Evolutionary conservation across 2,113 vertebrate genomes (phyloP).

Genomic region (Nibea coibor): DNA sequence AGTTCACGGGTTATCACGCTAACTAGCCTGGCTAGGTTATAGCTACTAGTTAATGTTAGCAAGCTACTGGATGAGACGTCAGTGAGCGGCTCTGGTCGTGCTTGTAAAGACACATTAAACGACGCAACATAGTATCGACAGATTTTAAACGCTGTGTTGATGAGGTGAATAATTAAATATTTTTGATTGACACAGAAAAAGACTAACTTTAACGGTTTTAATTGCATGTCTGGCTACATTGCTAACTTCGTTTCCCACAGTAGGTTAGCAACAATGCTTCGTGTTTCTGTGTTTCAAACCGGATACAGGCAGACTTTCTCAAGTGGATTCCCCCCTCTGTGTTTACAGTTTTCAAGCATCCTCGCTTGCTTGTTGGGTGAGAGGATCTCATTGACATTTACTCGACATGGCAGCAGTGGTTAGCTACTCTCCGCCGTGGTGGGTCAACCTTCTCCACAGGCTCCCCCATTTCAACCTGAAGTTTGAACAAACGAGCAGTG

Average conservation of each 20-base stretch:
- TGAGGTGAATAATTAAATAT: neutral
- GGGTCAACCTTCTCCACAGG: conserved; percentile 94
- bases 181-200: neutral
- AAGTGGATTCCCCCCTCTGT: conserved; percentile 24
- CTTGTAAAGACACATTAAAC: too few species aligned
- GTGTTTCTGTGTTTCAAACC: neutral
- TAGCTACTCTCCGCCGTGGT: conserved; percentile 95
- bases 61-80: conserved; percentile 2
- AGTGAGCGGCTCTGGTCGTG: neutral
- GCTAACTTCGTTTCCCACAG: neutral
- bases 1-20: conserved; percentile 37
- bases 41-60: conserved; percentile 28
- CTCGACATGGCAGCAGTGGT: conserved; percentile 90
- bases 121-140: too few species aligned
- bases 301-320: conserved; percentile 34
- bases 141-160: neutral
- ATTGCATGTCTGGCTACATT: neutral
- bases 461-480: conserved; percentile 92
- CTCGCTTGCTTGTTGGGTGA: conserved; percentile 23
- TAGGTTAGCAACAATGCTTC: neutral
- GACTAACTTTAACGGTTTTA: neutral
- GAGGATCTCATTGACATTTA: conserved; percentile 26
- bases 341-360: conserved; percentile 52
- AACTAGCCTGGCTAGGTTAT: conserved; percentile 42
- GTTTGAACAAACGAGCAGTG: conserved; percentile 90